A percentile compares a stretch with the other conserved stretches of the same genome.
phyloP scores from a whole-genome alignment of 2,888 invertebrate genomes.

The Phlogophora meticulosa region DNA sequence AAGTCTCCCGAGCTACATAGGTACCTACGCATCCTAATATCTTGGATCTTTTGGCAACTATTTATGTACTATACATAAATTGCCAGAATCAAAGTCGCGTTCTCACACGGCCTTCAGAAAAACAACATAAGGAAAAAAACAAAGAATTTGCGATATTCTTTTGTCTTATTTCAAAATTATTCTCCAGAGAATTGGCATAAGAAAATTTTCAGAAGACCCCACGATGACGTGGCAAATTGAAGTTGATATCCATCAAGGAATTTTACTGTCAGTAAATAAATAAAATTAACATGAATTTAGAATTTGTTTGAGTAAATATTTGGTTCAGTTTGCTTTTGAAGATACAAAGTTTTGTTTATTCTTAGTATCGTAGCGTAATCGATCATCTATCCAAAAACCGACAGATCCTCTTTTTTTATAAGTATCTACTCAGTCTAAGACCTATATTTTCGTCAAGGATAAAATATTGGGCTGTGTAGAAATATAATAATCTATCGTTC shows the following conservation, averaged over 20 bases:
- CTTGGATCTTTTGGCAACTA: slow-evolving; percentile 40
- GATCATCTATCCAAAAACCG: slow-evolving; percentile 17
- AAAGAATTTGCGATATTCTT: slow-evolving; percentile 15
- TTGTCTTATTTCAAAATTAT: slow-evolving; percentile 28
- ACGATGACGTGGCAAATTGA: slow-evolving; percentile 26
- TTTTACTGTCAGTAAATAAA: slow-evolving; percentile 12
- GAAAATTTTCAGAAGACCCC: background rate
- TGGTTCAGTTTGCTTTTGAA: background rate
- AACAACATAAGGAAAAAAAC: slow-evolving; percentile 14
- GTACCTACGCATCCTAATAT: slow-evolving; percentile 10
- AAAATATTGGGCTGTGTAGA: background rate
- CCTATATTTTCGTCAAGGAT: background rate
- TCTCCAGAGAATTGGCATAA: slow-evolving; percentile 17
- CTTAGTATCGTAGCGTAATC: background rate
- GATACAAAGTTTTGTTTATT: slow-evolving; percentile 2
- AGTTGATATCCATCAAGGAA: slow-evolving; percentile 30
- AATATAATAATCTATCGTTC: background rate
- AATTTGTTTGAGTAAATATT: background rate
- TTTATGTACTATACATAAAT: slow-evolving; percentile 35
- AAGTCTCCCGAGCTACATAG: background rate
- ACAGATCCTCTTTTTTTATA: slow-evolving; percentile 1
- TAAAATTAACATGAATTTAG: slow-evolving; percentile 10
- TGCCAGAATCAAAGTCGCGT: slow-evolving; percentile 9
- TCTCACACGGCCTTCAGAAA: slow-evolving; percentile 8
- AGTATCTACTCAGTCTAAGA: background rate